Evolutionary conservation across 2,888 invertebrate genomes (phyloP), one percentile per base, ranked within the genome.

Genomic region (Elysia crispata): DNA sequence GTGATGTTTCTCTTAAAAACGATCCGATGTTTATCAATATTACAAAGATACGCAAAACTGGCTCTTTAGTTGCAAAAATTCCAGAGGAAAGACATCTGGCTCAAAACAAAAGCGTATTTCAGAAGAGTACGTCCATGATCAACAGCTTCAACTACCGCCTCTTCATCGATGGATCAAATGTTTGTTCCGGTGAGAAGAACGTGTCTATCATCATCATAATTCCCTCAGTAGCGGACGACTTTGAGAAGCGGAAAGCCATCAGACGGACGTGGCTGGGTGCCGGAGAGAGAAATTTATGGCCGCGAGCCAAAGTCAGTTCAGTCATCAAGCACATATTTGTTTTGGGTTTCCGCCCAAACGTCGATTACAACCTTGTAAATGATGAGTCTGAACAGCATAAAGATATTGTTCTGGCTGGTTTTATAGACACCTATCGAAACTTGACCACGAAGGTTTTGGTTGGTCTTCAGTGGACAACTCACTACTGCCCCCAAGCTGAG

Each of bases 341-440:
- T 15, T 41, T 78, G 23, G 78, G 78, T 3, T n/a, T 28, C 13
- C 18, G 15, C 1, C 28, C 33, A n/a, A 1, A 50, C 31, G 1
- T 6, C 0, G 3, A 50, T 6, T 11, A 0, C 8, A 41, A 0
- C 0, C n/a, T 66, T 1, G 33, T 60, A 6, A 54, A 33, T n/a
- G 30, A 31, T n/a, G 15, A 30, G 31, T 30, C 78, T 13, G n/a
- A 50, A 18, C n/a, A 23, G 5, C 80, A 82, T 20, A 76, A 73
- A 3, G 82, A 82, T 28, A 25, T 82, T 23, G 67, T 82, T 18
- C 64, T 80, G 62, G 78, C 50, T 0, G 80, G 78, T 30, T 82
- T 82, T 25, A 23, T 49, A 13, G 82, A 82, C 33, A 66, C 77
- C 13, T 82, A 82, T 62, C 54, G 57, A 18, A 82, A 82, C 60